Percentiles rank a stretch among this genome's conserved stretches.
These are phyloP conservation scores for Drosophila infuscata DNA, from an alignment of 2,888 invertebrate species.

Conservation along the genomic window DNA sequence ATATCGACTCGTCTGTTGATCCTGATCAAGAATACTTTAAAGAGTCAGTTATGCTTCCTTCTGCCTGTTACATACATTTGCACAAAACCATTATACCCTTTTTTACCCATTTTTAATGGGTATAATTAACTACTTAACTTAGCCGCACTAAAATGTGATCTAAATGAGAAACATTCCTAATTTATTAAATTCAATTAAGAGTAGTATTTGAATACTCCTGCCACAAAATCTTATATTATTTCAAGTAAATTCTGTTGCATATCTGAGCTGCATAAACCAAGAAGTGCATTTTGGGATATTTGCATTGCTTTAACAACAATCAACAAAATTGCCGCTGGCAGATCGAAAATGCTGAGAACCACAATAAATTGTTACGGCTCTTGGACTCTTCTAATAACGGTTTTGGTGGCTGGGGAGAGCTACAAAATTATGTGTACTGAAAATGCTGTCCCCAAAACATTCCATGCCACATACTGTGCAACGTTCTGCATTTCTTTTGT, in stretches of 20 bases:
- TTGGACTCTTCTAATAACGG: slow-evolving; percentile 21
- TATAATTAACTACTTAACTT: neutral
- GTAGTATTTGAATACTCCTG: neutral
- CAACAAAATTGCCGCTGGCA: slow-evolving; percentile 16
- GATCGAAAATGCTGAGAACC: slow-evolving; percentile 17
- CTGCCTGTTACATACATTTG: no score
- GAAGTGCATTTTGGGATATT: neutral
- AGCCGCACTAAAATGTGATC: no score
- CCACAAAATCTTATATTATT: neutral
- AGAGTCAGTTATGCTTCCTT: no score
- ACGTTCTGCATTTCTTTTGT: neutral
- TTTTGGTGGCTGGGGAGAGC: neutral
- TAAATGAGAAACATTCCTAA: neutral
- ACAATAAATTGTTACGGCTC: slow-evolving; percentile 24
- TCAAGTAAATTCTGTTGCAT: neutral
- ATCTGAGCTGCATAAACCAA: neutral
- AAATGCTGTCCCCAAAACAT: slow-evolving; percentile 6
- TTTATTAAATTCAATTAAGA: no score
- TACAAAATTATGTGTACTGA: slow-evolving; percentile 1
- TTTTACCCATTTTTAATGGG: no score
- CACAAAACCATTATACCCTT: no score
- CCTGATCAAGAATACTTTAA: no score
- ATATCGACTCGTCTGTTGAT: no score
- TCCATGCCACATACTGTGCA: neutral
- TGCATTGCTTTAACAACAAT: neutral